A percentile compares a stretch with the other conserved stretches of the same genome.
These are phyloP conservation scores for Antheraea assamensis DNA, from an alignment of 2,888 invertebrate genomes.

Conservation along the genomic window DNA sequence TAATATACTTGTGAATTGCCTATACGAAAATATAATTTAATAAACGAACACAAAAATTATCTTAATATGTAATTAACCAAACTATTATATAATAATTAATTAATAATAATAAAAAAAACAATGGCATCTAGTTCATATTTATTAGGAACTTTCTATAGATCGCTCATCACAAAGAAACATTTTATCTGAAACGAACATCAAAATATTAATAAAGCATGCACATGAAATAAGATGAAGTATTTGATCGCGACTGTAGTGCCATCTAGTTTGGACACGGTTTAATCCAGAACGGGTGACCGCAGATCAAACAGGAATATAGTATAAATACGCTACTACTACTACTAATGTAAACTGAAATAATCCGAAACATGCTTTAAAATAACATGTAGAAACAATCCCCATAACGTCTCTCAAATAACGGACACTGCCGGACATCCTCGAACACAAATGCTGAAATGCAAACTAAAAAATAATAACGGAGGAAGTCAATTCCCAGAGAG, in stretches of 20 bases:
- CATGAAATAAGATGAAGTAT: not conserved
- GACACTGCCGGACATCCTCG: too few relatives aligned
- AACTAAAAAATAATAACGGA: too few relatives aligned
- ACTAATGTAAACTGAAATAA: too few relatives aligned
- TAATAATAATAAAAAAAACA: slow-evolving; percentile 34
- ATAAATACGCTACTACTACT: too few relatives aligned
- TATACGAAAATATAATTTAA: not conserved
- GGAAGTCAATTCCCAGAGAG: too few relatives aligned
- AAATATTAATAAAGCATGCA: not conserved
- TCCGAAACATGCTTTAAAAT: too few relatives aligned
- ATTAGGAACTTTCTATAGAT: slow-evolving; percentile 72
- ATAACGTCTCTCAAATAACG: too few relatives aligned
- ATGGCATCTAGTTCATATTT: slow-evolving; percentile 70
- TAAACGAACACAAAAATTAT: slow-evolving; percentile 24
- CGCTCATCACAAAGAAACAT: slow-evolving; percentile 57
- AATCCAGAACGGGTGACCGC: too few relatives aligned
- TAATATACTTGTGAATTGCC: not conserved
- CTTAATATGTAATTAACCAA: slow-evolving; percentile 24
- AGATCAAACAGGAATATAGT: too few relatives aligned
- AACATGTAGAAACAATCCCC: too few relatives aligned
- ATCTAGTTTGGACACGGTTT: too few relatives aligned
- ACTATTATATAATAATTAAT: slow-evolving; percentile 22
- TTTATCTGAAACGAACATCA: slow-evolving; percentile 31
- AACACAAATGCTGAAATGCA: too few relatives aligned
- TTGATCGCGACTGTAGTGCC: not conserved